Evolutionary conservation across 2,797 vertebrate species (phyloP).

Genomic region (Spinus pinus): DNA sequence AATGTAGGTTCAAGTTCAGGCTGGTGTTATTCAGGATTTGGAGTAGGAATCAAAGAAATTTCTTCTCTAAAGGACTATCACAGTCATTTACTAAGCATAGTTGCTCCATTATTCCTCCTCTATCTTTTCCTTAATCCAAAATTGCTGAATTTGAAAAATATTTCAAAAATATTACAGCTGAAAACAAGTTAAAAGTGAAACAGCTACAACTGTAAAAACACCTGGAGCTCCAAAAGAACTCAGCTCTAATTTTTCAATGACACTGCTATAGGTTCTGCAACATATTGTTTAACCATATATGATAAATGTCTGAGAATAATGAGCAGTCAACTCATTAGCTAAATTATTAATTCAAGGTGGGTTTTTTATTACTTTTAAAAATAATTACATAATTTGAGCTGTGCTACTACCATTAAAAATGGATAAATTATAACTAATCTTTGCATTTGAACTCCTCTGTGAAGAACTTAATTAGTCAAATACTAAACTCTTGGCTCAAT

Average conservation of each 20-base stretch:
- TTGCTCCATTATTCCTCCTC: neutral
- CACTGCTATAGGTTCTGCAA: neutral
- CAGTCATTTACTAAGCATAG: neutral
- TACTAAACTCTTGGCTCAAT: neutral
- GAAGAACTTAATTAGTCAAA: neutral
- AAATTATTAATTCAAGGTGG: neutral
- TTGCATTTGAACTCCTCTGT: neutral
- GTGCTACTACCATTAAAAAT: neutral
- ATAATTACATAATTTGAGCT: neutral
- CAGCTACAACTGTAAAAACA: neutral
- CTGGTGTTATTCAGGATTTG: neutral
- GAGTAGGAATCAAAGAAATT: neutral
- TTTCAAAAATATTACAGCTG: neutral
- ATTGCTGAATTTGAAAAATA: neutral
- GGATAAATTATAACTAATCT: neutral
- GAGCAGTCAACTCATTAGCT: neutral
- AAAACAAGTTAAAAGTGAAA: neutral
- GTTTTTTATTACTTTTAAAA: fast-evolving
- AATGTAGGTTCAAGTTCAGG: neutral
- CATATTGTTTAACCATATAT: neutral
- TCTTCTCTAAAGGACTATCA: neutral
- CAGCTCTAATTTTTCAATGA: neutral
- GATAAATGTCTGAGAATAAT: neutral
- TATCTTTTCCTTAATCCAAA: neutral
- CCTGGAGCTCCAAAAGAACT: neutral